phyloP scores from a whole-genome alignment of 2,797 vertebrate species.

The Falco columbarius region DNA sequence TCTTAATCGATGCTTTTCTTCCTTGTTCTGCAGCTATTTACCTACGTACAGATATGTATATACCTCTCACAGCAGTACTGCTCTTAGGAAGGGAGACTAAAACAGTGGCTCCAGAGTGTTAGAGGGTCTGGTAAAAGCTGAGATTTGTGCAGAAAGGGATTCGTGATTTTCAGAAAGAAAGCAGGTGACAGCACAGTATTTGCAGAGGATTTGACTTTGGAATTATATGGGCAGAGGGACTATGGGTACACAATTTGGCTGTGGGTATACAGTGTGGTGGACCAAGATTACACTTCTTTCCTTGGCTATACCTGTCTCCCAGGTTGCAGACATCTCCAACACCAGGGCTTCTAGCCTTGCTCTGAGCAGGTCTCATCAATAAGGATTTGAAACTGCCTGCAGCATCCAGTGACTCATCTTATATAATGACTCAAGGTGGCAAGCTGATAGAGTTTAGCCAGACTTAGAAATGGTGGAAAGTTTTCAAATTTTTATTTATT shows the following conservation, averaged over 20 bases:
- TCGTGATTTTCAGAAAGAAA: background rate
- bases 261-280: background rate
- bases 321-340: background rate
- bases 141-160: background rate
- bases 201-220: background rate
- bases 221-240: background rate
- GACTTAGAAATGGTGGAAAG: background rate
- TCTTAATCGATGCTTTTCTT: background rate
- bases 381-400: background rate
- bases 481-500: background rate
- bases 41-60: background rate
- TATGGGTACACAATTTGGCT: background rate
- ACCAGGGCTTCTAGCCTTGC: background rate
- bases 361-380: background rate
- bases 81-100: background rate
- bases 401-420: slow-evolving; percentile 1
- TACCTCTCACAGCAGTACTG: background rate
- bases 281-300: background rate
- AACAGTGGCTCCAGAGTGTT: background rate
- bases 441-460: slow-evolving; percentile 30
- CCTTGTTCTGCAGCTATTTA: background rate
- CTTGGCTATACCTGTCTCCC: background rate
- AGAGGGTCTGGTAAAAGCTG: background rate
- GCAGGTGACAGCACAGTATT: background rate
- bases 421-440: background rate